These are phyloP conservation scores for Chiridota heheva DNA, from an alignment of 35 echinoderm and acorn worm species.

Conservation along the genomic window DNA sequence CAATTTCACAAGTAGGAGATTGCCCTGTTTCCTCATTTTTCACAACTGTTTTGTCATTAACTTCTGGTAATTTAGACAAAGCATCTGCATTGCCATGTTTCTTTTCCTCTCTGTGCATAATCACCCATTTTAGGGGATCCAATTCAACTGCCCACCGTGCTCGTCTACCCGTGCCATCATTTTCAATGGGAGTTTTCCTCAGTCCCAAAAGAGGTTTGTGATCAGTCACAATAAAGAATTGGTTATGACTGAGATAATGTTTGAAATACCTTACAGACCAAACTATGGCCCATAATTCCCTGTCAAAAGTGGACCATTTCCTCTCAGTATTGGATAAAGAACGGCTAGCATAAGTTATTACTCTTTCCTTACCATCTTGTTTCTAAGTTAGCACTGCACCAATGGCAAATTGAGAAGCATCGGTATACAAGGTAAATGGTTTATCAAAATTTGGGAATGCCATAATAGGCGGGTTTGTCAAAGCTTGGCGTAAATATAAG, in stretches of 20 bases:
- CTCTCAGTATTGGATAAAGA: conserved; percentile 10
- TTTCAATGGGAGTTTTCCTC: conserved; percentile 28
- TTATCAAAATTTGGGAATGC: conserved; percentile 35
- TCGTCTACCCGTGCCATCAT: conserved; percentile 37
- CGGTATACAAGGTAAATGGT: conserved; percentile 44
- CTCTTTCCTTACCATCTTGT: conserved; percentile 22
- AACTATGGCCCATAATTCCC: conserved; percentile 35
- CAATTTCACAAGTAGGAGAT: no score
- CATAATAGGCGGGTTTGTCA: conserved; percentile 15
- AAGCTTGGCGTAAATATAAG: not conserved
- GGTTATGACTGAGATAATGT: conserved; percentile 23
- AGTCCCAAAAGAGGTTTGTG: conserved; percentile 43
- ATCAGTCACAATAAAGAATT: conserved; percentile 38
- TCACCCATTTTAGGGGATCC: conserved; percentile 38
- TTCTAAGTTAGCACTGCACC: conserved; percentile 30
- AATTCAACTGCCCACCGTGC: conserved; percentile 46
- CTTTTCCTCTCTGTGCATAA: conserved; percentile 12
- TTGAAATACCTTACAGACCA: conserved; percentile 35
- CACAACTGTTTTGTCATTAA: no score
- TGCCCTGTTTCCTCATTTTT: no score
- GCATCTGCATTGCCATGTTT: conserved; percentile 51
- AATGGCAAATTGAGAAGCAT: conserved; percentile 39
- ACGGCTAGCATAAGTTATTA: conserved; percentile 57
- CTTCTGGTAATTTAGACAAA: conserved; percentile 9
- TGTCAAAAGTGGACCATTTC: conserved; percentile 46